Evolutionary conservation across 23 tunicate genomes (phyloP), one percentile per base, ranked within the genome.

Genomic region (Oikopleura dioica): DNA sequence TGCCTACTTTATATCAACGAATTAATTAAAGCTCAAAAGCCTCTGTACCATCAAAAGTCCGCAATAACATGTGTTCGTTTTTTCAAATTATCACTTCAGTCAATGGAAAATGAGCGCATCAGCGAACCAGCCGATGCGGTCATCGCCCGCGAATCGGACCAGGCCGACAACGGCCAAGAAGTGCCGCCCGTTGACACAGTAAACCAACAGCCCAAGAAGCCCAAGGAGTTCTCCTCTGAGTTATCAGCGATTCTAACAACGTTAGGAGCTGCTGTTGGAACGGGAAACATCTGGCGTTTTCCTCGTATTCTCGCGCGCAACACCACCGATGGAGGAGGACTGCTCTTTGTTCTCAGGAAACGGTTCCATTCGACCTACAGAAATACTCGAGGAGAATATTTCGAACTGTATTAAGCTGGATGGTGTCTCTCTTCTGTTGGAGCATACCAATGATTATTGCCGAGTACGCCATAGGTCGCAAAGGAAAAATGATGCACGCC

Each of bases 231-330:
- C 55, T 44, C 55, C 16, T 44, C 55, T 21, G 55, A 44, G 55
- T 44, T 44, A 21, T 44, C 55, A 9, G 21, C 55, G 21, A 44
- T 44, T 0, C 80, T 86, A 26, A 78, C 95, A 12, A 82, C 86
- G 50, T 83, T 86, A 35, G 95, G 95, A 21, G 83, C 95, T 69
- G 95, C 95, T 0, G 95, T 86, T 29, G 95, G 95, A 21, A 86
- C 95, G 69, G 95, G 95, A 33, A 86, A 86, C 38, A 86, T 86
- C 0, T 86, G 95, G 95, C 51, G 95, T 37, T 86, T 82, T 72
- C 95, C 95, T 0, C 78, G 95, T 1, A 86, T 86, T 31, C 83
- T 86, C 36, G 95, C 95, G 26, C 82, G 82, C 36, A 86, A 86
- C 63, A 82, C 95, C 36, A 85, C 83, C 0, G 86, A 82, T 35